phyloP scores from a whole-genome alignment of 2,797 vertebrate species.

The Acridotheres tristis region DNA sequence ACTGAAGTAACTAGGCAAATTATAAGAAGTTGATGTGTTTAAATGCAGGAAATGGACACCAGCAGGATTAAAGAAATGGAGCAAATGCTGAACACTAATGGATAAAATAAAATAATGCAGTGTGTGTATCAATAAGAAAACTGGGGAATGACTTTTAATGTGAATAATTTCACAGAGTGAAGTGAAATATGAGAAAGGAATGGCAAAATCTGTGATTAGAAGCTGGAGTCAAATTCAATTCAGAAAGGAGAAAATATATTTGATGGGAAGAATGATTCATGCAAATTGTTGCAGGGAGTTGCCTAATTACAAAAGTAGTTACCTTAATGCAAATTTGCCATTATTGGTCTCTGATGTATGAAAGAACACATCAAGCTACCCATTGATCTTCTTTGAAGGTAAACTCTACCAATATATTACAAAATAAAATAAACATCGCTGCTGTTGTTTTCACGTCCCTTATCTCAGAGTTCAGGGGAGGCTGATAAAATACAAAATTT shows the following conservation, averaged over 20 bases:
- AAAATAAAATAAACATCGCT: not conserved
- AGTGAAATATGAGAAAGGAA: not conserved
- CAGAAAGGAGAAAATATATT: constrained; percentile 23
- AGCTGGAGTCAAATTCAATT: not conserved
- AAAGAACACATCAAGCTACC: not conserved
- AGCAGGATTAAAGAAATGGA: not conserved
- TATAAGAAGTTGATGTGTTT: not conserved
- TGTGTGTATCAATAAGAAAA: not conserved
- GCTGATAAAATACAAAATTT: not conserved
- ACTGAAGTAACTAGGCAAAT: not conserved
- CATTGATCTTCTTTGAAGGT: not conserved
- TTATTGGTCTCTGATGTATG: not conserved
- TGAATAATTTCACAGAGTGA: not conserved
- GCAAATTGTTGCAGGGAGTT: not conserved
- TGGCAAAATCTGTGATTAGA: not conserved
- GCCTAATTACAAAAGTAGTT: constrained; percentile 43
- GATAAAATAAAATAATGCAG: not conserved
- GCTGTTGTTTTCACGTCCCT: not conserved
- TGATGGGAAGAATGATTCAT: constrained; percentile 40
- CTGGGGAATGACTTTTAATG: not conserved
- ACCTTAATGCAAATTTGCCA: constrained; percentile 14
- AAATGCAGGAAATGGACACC: not conserved
- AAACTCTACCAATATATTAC: not conserved
- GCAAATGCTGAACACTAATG: not conserved
- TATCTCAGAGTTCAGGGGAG: not conserved